Evolutionary conservation across 2,797 vertebrate species (phyloP), one percentile per base, ranked within the genome.

Genomic region (Tokudaia tokunoshimensis): DNA sequence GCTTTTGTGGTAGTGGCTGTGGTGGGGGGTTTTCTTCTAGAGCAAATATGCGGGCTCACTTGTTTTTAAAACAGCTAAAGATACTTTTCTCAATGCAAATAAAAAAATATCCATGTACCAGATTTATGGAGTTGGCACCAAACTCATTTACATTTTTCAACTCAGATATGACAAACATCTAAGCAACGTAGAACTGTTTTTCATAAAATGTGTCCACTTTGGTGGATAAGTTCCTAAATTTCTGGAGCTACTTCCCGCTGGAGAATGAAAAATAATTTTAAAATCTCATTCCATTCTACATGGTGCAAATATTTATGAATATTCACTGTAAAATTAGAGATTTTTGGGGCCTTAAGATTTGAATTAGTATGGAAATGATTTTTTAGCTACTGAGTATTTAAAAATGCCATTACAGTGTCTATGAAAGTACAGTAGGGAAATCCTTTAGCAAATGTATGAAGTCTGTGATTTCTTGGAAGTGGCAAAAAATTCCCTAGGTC

Each of bases 231-330:
- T 96, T 96, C 57, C 76, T 96, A 96, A 91, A 97, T 96, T 97
- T 96, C 76, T 97, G 63, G 52, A 97, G 70, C 44, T 96, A 20
- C 70, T 97, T 96, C 83, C 63, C 91, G 78, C 50, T 84, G 72
- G 65, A 94, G 91, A 95, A 95, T 95, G 91, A 96, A 96, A 97
- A 96, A 96, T 55, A 97, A 95, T 95, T 97, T 96, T 92, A 88
- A 94, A 94, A 80, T 92, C 57, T 96, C 61, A 96, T 90, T 86
- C 50, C 63, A 90, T 97, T 94, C 81, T 86, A 86, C 59, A 47
- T 63, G 92, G 79, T 84, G 26, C 82, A 97, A 96, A 92, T 96
- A 63, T 95, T 96, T 92, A 95, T 97, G 95, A 98, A 98, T 97
- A 98, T 96, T 96, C 93, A 87, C 61, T 80, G n/a, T n/a, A 94